phyloP scores from a whole-genome alignment of 1,140 invertebrate species.

The Gryllus bimaculatus region DNA sequence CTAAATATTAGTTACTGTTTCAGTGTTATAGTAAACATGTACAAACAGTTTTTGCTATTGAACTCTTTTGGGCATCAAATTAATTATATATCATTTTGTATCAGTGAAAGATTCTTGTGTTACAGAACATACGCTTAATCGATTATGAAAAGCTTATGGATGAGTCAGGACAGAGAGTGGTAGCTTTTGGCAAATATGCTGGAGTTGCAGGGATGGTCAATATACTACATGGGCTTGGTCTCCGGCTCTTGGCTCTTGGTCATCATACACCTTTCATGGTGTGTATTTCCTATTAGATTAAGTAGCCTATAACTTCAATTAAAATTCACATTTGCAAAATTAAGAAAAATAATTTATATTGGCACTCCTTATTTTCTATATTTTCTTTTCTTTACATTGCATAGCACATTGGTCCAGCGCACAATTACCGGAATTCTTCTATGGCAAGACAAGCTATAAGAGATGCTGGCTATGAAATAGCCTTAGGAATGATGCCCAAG shows the following conservation, averaged over 20 bases:
- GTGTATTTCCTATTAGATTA: not conserved
- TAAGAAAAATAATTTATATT: not conserved
- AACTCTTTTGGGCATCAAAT: too few relatives aligned
- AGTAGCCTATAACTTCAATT: not conserved
- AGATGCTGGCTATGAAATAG: constrained; percentile 97
- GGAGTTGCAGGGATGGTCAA: constrained; percentile 98
- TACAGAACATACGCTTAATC: constrained; percentile 84
- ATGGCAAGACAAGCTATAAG: constrained; percentile 95
- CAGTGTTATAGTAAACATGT: too few relatives aligned
- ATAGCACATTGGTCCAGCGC: constrained; percentile 92
- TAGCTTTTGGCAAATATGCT: constrained; percentile 98
- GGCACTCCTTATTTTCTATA: not conserved
- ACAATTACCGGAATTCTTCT: constrained; percentile 95
- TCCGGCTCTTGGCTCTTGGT: constrained; percentile 86
- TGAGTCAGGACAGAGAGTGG: constrained; percentile 75
- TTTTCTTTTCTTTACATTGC: constrained; percentile 16
- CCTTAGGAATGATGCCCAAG: constrained; percentile 93
- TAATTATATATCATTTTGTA: too few relatives aligned
- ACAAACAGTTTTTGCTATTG: too few relatives aligned
- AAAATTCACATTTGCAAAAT: not conserved
- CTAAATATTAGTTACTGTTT: too few relatives aligned
- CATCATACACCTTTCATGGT: constrained; percentile 99
- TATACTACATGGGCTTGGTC: constrained; percentile 83
- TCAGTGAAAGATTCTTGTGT: not conserved
- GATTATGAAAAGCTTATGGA: constrained; percentile 97